Base-by-base conservation (phyloP, 2,797 vertebrate species). In the Sciurus vulgaris region DNA sequence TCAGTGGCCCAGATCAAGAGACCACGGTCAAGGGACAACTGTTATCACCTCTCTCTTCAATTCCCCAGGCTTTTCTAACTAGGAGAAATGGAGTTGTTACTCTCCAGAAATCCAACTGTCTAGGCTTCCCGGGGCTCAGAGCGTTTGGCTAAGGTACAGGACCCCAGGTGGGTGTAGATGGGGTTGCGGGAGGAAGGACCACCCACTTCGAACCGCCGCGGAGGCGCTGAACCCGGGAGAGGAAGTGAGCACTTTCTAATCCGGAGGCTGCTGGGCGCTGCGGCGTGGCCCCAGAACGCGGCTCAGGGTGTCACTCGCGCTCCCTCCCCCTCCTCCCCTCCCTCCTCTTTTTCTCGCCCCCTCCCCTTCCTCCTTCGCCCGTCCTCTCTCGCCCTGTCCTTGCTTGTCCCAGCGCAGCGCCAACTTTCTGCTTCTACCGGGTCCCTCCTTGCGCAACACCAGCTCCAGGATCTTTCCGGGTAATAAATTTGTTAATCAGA, bases 301-400 rank as follows among this genome's bases (percentile, higher is more conserved):
- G 20, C 0, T 56, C 54, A 56, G 54, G 20, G 7, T 56, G 54
- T 38, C 72, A 14, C 1, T 5, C 10, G 4, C n/a, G 2, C 10
- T 28, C 0, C 0, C 2, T 4, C 20, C 3, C 14, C 7, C 28
- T 18, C 7, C 1, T n/a, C 6, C 41, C 11, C 54, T 5, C 5
- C 18, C 2, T 3, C 1, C 6, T 26, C 30, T 47, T 10, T 14
- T 41, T 1, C 7, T 20, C 22, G 10, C 33, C 14, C 3, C 24
- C 24, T 33, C 44, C 22, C 9, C 33, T 26, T 70, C 30, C 44
- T 33, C 9, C 33, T 26, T 70, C 17, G 2, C 20, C 30, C 28
- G 13, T 7, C 30, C 63, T 33, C 14, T 20, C 30, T 13, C 63
- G 28, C 33, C 30, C 13, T 3, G 30, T 15, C 63, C 61, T 28